A percentile compares a stretch with the other conserved stretches of the same genome.
Conservation (phyloP, 2,797 vertebrate species). For the Luscinia luscinia region DNA sequence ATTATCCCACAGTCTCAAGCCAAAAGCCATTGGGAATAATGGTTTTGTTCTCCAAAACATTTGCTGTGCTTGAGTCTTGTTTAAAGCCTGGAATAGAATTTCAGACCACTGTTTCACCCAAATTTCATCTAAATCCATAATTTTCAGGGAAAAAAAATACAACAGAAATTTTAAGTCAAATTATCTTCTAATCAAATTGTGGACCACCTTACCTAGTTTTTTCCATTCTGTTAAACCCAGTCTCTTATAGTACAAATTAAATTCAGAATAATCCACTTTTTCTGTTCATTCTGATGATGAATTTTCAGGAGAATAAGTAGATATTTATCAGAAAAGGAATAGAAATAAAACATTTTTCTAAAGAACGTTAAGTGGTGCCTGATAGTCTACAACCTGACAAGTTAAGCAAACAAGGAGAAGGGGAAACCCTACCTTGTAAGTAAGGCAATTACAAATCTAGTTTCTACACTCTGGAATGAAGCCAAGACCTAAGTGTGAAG, state of each 20-base stretch:
- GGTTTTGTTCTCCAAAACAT: not conserved
- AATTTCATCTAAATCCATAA: not conserved
- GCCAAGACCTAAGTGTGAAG: constrained; percentile 27
- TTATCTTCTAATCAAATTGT: not conserved
- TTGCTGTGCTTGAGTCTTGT: not conserved
- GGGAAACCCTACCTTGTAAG: constrained; percentile 28
- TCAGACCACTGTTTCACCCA: not conserved
- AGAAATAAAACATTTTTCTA: not conserved
- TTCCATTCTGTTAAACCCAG: not conserved
- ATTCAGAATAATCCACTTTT: not conserved
- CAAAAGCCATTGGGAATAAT: not conserved
- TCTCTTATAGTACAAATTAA: not conserved
- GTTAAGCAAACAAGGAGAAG: constrained; percentile 13
- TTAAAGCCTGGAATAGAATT: not conserved
- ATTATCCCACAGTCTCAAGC: not conserved
- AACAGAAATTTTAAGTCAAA: not conserved
- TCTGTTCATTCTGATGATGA: not conserved
- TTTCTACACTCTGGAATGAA: constrained; percentile 13
- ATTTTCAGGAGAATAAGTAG: not conserved
- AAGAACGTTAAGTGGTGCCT: not conserved
- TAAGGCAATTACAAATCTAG: constrained; percentile 33
- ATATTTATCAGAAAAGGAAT: not conserved
- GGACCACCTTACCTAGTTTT: not conserved
- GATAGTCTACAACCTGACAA: constrained; percentile 6
- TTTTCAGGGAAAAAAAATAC: rapidly evolving